phyloP scores from a whole-genome alignment of 2,888 invertebrate genomes.

The Netelia melanura region DNA sequence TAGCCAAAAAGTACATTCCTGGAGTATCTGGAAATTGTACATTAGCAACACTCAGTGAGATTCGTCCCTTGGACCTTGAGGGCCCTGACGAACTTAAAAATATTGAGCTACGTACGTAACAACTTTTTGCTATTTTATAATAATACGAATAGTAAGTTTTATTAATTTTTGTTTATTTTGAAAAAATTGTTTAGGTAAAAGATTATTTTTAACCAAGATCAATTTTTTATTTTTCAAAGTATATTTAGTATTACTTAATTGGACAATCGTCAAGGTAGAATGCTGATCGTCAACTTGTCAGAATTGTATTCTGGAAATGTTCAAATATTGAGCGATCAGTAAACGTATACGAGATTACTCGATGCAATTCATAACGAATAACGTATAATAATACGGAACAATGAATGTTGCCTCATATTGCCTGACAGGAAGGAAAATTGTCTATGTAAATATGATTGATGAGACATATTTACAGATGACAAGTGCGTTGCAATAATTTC shows the following conservation, averaged over 20 bases:
- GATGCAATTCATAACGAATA: no score
- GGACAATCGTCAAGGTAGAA: no score
- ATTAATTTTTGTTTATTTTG: not conserved
- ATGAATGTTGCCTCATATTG: no score
- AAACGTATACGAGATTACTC: no score
- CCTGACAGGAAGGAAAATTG: no score
- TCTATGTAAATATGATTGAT: no score
- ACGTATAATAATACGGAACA: no score
- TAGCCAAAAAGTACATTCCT: slow-evolving; percentile 73
- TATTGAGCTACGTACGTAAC: slow-evolving; percentile 71
- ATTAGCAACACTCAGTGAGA: slow-evolving; percentile 75
- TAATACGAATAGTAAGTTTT: not conserved
- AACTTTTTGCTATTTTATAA: not conserved
- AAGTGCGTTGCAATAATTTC: no score
- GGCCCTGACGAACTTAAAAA: slow-evolving; percentile 61
- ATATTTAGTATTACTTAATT: not conserved
- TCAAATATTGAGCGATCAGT: no score
- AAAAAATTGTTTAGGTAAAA: not conserved
- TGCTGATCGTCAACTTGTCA: no score
- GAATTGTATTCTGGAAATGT: no score
- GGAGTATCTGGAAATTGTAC: slow-evolving; percentile 71
- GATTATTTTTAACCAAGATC: not conserved
- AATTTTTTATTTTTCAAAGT: not conserved
- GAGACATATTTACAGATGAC: no score
- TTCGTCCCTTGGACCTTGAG: slow-evolving; percentile 74